Evolutionary conservation across 2,113 vertebrate genomes (phyloP), one percentile per base, ranked within the genome.

Genomic region (Vanacampus margaritifer): DNA sequence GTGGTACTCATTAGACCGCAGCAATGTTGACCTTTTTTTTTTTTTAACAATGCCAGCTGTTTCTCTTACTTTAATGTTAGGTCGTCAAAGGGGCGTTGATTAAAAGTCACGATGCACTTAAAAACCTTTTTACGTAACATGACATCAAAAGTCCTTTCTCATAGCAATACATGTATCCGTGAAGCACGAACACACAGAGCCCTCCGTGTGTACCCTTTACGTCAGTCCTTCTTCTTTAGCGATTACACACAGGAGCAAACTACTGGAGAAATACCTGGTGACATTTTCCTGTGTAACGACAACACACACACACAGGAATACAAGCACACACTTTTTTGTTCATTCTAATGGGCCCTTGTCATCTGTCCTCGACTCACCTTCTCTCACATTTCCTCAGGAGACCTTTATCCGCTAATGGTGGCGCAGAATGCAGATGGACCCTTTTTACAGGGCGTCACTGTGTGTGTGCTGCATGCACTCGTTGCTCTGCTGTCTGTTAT

Each of bases 401-500:
- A 54, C 28, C 16, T 71, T 12, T 35, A 11, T 59, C 32, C 57
- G 6, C 46, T 53, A 58, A 21, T 60, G 53, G 53, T 28, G 60
- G 14, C 39, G 32, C 11, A 71, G 66, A 71, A 69, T 67, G 46
- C 50, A 62, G 54, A 63, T 72, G 39, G 24, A 45, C 57, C 36
- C 60, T 51, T 46, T 69, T 64, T 37, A 45, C 14, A 37, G 59
- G 39, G 35, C 41, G 57, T 71, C 24, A 37, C n/a, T 64, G 17
- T 24, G 28, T 64, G 17, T 24, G 28, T 32, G 14, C 21, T 48
- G 19, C 16, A 45, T 67, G 24, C 37, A 45, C 19, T 2, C 64
- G 69, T 76, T 23, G 58, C 23, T 72, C 69, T 50, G 65, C 71
- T 23, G 48, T n/a, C 48, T 72, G 50, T 54, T 24, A 67, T 17